These are phyloP conservation scores for Acestrorhynchus altus DNA, from an alignment of 2,797 vertebrate genomes.

Conservation along the genomic window DNA sequence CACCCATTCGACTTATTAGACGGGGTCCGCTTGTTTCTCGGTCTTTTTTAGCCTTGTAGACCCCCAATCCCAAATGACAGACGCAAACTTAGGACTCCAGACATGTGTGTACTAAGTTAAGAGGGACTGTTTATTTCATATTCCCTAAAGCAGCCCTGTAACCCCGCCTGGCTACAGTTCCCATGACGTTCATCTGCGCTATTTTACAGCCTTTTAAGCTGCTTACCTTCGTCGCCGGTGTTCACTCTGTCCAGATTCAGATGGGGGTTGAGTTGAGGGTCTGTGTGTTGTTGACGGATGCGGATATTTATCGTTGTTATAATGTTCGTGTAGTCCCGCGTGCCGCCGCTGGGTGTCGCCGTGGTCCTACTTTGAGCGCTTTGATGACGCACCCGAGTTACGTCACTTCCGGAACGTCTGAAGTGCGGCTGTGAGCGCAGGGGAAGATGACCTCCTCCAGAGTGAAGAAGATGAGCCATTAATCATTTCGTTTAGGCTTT, in stretches of 20 bases:
- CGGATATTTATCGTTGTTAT: neutral
- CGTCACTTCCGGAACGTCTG: conserved; percentile 45
- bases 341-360: conserved; percentile 38
- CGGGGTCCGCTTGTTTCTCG: too few relatives aligned
- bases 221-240: neutral
- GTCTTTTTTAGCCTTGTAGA: too few relatives aligned
- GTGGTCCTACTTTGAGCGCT: neutral
- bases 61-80: too few relatives aligned
- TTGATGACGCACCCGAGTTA: neutral
- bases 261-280: neutral
- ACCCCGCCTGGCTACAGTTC: neutral
- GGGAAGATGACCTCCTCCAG: conserved; percentile 32
- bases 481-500: neutral
- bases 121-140: too few relatives aligned
- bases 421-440: conserved; percentile 19
- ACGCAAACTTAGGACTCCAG: too few relatives aligned
- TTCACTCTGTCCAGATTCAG: neutral
- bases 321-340: neutral
- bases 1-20: too few relatives aligned
- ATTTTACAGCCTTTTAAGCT: neutral
- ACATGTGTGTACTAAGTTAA: too few relatives aligned
- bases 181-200: neutral
- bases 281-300: neutral
- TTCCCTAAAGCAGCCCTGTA: too few relatives aligned
- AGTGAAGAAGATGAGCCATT: neutral